Conservation (phyloP, 2,888 invertebrate species). For the Sialis lutaria region DNA sequence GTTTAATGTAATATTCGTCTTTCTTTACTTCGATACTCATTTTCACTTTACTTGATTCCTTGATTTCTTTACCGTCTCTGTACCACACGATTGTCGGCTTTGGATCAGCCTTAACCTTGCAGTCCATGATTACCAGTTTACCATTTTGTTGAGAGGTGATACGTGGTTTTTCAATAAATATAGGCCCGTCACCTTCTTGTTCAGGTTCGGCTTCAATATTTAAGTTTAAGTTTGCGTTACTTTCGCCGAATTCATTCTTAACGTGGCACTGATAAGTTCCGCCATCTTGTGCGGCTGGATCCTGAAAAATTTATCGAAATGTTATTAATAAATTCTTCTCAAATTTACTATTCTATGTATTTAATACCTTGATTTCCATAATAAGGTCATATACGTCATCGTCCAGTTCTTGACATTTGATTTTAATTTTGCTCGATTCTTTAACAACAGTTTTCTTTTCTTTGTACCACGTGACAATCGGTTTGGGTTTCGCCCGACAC, state of each 20-base stretch:
- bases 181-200: constrained; percentile 84
- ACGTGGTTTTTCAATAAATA: constrained; percentile 80
- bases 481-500: constrained; percentile 88
- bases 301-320: constrained; percentile 29
- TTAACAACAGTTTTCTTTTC: constrained; percentile 63
- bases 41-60: constrained; percentile 65
- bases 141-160: constrained; percentile 72
- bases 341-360: not conserved
- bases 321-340: constrained; percentile 1
- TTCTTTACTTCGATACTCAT: constrained; percentile 55
- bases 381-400: constrained; percentile 79
- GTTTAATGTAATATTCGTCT: constrained; percentile 70
- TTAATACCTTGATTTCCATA: constrained; percentile 54
- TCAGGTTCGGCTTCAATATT: constrained; percentile 96
- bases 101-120: constrained; percentile 67
- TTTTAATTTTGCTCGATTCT: constrained; percentile 70
- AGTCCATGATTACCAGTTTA: constrained; percentile 75
- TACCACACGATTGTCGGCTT: constrained; percentile 72
- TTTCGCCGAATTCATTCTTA: constrained; percentile 89
- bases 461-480: constrained; percentile 88
- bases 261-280: constrained; percentile 88
- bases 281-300: constrained; percentile 64
- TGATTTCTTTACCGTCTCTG: constrained; percentile 59
- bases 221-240: constrained; percentile 88
- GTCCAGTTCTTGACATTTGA: constrained; percentile 56